phyloP scores from a whole-genome alignment of 2,888 invertebrate species.

The Peribatodes rhomboidaria region DNA sequence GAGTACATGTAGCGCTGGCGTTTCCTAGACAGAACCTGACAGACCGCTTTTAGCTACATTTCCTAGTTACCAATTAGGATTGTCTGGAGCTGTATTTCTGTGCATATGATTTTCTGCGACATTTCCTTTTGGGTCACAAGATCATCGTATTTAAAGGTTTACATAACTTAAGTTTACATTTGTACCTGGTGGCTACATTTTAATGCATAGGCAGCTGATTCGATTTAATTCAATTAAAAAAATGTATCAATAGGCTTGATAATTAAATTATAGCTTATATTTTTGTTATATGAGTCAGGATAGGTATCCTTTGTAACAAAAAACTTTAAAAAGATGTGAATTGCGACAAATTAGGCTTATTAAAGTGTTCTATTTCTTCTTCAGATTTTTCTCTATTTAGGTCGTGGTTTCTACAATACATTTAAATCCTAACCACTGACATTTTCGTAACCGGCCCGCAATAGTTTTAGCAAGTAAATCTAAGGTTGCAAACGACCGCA shows the following conservation, averaged over 20 bases:
- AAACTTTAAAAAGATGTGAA: too few relatives aligned
- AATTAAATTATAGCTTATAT: too few relatives aligned
- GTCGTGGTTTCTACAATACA: conserved; percentile 10
- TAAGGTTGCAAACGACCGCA: conserved; percentile 40
- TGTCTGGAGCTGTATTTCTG: conserved; percentile 14
- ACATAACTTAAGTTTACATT: too few relatives aligned
- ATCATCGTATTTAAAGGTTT: too few relatives aligned
- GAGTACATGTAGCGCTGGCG: conserved; percentile 22
- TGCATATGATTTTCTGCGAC: conserved; percentile 4
- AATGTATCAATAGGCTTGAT: too few relatives aligned
- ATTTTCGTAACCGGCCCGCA: conserved; percentile 34
- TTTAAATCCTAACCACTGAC: conserved; percentile 24
- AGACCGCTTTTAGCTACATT: conserved; percentile 27
- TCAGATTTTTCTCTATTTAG: background rate
- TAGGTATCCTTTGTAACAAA: too few relatives aligned
- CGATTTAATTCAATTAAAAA: background rate
- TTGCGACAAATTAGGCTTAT: too few relatives aligned
- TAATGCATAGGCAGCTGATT: background rate
- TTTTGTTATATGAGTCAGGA: too few relatives aligned
- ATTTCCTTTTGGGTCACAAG: conserved; percentile 1
- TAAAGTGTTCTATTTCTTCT: background rate
- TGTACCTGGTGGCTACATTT: background rate
- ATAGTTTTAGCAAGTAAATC: conserved; percentile 31
- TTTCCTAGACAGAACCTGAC: conserved; percentile 18
- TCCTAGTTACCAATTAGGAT: conserved; percentile 43